Percentiles rank a stretch among this genome's conserved stretches.
These are phyloP conservation scores for Himalopsyche tibetana DNA, from an alignment of 2,888 invertebrate species.

Conservation along the genomic window DNA sequence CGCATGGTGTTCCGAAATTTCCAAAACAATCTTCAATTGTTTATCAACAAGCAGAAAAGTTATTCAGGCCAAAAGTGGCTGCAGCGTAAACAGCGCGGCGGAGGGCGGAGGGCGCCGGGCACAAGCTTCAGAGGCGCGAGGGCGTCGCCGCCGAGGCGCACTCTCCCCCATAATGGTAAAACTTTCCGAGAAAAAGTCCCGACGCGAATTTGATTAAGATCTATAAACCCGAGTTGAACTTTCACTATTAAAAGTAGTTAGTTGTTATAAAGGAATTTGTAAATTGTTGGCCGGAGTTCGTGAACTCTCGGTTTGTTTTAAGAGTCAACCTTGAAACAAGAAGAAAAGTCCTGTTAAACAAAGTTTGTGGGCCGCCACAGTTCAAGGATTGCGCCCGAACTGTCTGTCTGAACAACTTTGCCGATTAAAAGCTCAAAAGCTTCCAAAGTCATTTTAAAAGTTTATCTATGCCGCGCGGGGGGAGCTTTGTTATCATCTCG, in stretches of 20 bases:
- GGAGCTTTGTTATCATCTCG: conserved; percentile 73
- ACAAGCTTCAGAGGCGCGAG: conserved; percentile 65
- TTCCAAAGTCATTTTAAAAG: conserved; percentile 80
- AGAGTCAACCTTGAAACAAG: conserved; percentile 80
- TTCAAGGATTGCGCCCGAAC: conserved; percentile 79
- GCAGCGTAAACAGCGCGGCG: conserved; percentile 48
- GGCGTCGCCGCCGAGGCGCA: conserved; percentile 66
- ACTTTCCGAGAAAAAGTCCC: conserved; percentile 65
- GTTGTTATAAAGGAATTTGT: conserved; percentile 80
- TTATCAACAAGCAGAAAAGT: conserved; percentile 60
- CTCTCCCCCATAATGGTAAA: conserved; percentile 61
- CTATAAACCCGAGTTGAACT: conserved; percentile 77
- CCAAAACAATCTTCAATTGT: conserved; percentile 63
- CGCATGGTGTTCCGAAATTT: conserved; percentile 54
- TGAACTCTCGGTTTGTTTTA: conserved; percentile 79
- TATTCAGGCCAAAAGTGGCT: conserved; percentile 52
- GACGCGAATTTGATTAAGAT: conserved; percentile 77
- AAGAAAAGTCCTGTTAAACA: conserved; percentile 80
- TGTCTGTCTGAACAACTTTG: conserved; percentile 77
- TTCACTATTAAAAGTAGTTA: conserved; percentile 78
- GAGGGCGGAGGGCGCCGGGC: conserved; percentile 10
- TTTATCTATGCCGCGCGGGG: conserved; percentile 76
- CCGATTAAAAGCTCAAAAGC: conserved; percentile 80
- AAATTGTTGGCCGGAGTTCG: conserved; percentile 79
- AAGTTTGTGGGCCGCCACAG: conserved; percentile 80